A percentile compares a stretch with the other conserved stretches of the same genome.
Evolutionary conservation across 1,140 invertebrate genomes (phyloP).

Genomic region (Dolichoris vasculosae): DNA sequence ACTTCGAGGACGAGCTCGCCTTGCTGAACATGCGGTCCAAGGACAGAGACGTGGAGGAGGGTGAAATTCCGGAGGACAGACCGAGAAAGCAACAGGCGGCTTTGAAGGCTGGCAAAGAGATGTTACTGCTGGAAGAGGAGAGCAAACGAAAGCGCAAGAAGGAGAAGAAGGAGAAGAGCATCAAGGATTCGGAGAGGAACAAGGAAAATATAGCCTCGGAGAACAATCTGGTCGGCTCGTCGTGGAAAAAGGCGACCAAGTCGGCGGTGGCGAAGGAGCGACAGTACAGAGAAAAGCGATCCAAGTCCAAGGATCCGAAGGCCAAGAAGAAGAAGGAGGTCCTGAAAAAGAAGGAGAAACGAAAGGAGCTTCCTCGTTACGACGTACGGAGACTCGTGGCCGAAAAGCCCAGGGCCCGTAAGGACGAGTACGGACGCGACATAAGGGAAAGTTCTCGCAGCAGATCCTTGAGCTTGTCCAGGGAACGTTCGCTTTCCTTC

Average conservation of each 20-base stretch:
- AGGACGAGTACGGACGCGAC: conserved; percentile 88
- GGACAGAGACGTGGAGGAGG: conserved; percentile 60
- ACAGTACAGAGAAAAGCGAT: conserved; percentile 83
- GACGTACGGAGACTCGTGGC: conserved; percentile 86
- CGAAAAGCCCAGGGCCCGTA: conserved; percentile 79
- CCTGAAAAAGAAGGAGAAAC: conserved; percentile 81
- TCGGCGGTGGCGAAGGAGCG: conserved; percentile 83
- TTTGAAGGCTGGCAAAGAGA: background rate
- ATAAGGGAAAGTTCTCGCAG: conserved; percentile 72
- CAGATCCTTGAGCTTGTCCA: conserved; percentile 65
- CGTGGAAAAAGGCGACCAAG: conserved; percentile 89
- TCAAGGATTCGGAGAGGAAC: conserved; percentile 76
- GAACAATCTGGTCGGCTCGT: conserved; percentile 70
- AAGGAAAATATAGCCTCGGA: conserved; percentile 76
- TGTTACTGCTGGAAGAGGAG: conserved; percentile 63
- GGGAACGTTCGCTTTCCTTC: conserved; percentile 51
- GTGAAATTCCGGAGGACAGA: conserved; percentile 56
- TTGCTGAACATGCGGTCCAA: conserved; percentile 56
- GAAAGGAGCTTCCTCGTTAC: conserved; percentile 87
- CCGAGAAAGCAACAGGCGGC: conserved; percentile 44
- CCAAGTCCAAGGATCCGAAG: conserved; percentile 64
- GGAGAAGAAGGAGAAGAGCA: conserved; percentile 69
- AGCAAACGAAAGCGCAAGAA: conserved; percentile 66
- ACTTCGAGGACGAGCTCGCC: conserved; percentile 68
- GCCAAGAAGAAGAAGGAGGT: conserved; percentile 84